These are phyloP conservation scores for Lamellibrachia columna DNA, from an alignment of 2,888 invertebrate species.

Conservation along the genomic window DNA sequence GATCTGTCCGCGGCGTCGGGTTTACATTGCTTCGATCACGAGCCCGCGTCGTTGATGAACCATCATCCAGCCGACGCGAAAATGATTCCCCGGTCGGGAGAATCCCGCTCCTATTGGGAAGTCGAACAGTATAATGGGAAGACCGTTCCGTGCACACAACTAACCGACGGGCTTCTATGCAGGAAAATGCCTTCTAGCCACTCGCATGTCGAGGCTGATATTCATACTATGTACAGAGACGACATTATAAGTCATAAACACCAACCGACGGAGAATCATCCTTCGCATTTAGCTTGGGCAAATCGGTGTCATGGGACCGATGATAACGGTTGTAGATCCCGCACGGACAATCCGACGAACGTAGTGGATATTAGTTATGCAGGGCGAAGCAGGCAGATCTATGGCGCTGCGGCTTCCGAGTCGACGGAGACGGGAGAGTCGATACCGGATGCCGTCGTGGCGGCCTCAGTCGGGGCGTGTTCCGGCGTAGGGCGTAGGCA, in stretches of 20 bases:
- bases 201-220: neutral
- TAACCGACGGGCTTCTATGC: neutral
- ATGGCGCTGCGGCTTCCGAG: neutral
- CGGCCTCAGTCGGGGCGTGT: neutral
- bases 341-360: neutral
- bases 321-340: neutral
- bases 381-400: neutral
- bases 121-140: neutral
- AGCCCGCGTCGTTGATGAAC: neutral
- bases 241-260: neutral
- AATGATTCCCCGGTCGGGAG: neutral
- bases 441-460: neutral
- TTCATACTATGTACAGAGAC: slow-evolving; percentile 16
- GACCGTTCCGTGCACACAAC: neutral
- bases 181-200: neutral
- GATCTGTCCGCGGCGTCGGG: neutral
- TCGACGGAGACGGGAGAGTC: neutral
- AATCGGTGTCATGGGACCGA: neutral
- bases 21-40: neutral
- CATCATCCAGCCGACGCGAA: neutral
- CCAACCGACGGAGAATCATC: neutral
- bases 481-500: neutral
- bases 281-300: neutral
- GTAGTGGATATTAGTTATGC: neutral
- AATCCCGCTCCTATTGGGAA: neutral